Conservation (phyloP, 2,113 vertebrate species). For the Rhineura floridana region DNA sequence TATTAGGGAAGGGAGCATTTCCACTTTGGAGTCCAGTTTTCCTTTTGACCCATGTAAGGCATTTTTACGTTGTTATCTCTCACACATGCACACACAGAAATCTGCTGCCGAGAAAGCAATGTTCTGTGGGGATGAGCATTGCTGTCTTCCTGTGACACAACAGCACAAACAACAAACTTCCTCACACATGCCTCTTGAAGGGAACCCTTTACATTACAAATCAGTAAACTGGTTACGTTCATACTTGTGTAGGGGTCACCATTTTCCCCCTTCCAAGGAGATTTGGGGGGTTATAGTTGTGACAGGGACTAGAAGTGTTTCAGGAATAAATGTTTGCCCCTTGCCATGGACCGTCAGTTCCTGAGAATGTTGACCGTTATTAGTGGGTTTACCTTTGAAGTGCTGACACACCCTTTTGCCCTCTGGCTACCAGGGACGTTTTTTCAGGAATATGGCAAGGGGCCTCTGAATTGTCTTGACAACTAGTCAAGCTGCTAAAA, state of each 20-base stretch:
- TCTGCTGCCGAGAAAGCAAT: too few relatives aligned
- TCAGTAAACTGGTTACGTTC: neutral
- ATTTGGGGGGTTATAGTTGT: too few relatives aligned
- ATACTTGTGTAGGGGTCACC: neutral
- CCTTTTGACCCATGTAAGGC: neutral
- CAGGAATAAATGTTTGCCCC: too few relatives aligned
- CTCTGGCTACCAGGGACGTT: rapidly evolving
- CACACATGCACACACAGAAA: neutral
- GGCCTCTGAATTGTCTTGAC: neutral
- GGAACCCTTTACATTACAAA: neutral
- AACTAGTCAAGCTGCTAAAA: neutral
- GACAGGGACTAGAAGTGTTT: neutral
- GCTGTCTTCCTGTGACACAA: neutral
- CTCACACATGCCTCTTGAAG: neutral
- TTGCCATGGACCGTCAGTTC: neutral
- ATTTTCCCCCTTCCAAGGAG: neutral
- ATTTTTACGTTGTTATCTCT: neutral
- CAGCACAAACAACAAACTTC: neutral
- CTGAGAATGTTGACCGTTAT: neutral
- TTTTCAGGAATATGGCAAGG: neutral
- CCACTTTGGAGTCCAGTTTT: neutral
- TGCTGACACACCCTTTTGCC: neutral
- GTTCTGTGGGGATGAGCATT: neutral
- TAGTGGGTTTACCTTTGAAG: too few relatives aligned
- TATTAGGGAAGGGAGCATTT: neutral